A percentile compares a stretch with the other conserved stretches of the same genome.
Evolutionary conservation across 2,888 invertebrate species (phyloP).

Genomic region (Gerris lacustris): DNA sequence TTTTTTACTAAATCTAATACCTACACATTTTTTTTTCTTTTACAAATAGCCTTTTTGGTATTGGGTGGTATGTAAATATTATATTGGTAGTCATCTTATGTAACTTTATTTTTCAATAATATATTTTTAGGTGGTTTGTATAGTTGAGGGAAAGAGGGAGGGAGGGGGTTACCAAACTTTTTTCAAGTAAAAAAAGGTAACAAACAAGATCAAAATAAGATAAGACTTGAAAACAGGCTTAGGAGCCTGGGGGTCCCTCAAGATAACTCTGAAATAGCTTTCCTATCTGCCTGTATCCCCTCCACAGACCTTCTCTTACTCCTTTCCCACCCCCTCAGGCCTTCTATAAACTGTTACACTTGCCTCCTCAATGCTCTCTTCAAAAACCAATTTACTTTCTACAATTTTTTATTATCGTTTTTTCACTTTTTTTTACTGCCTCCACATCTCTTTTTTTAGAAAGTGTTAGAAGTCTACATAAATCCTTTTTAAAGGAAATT

Average conservation of each 20-base stretch:
- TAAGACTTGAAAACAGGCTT: slow-evolving; percentile 2
- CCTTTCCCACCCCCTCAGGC: background rate
- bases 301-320: background rate
- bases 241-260: background rate
- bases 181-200: background rate
- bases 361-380: slow-evolving; percentile 1
- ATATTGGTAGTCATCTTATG: background rate
- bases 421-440: background rate
- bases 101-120: slow-evolving; percentile 3
- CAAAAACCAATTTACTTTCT: slow-evolving; percentile 3
- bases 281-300: background rate
- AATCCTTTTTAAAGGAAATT: too few relatives aligned
- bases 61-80: too few relatives aligned
- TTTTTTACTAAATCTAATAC: too few relatives aligned
- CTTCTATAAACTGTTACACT: slow-evolving; percentile 3
- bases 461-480: too few relatives aligned
- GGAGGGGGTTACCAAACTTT: too few relatives aligned
- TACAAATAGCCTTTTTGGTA: too few relatives aligned
- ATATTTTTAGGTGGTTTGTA: background rate
- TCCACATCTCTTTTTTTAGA: too few relatives aligned
- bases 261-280: background rate
- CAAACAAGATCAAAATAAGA: slow-evolving; percentile 3
- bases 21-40: too few relatives aligned
- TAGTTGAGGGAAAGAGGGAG: too few relatives aligned
- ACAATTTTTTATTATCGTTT: slow-evolving; percentile 3